Evolutionary conservation across 2,888 invertebrate genomes (phyloP).

Genomic region (Athalia circularis): DNA sequence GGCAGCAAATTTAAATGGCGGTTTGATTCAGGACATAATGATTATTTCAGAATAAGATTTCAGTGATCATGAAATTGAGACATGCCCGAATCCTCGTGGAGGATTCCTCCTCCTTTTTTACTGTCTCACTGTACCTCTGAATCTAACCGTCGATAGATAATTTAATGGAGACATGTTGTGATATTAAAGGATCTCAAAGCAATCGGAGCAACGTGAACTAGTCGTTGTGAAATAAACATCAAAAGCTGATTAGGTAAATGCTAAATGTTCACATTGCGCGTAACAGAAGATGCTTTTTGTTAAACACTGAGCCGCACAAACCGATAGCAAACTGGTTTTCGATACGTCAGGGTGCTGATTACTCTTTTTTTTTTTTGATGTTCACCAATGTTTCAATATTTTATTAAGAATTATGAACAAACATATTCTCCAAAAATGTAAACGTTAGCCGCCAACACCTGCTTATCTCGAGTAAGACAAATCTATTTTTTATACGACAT

Average conservation of each 20-base stretch:
- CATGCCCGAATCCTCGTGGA: conserved; percentile 2
- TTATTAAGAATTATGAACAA: not conserved
- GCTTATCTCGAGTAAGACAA: conserved; percentile 43
- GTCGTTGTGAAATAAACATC: conserved; percentile 31
- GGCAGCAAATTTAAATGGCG: conserved; percentile 13
- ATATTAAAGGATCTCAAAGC: conserved; percentile 68
- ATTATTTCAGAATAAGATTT: not conserved
- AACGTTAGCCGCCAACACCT: conserved; percentile 21
- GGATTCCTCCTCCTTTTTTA: not conserved
- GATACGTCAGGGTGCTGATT: not conserved
- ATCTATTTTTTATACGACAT: conserved; percentile 41
- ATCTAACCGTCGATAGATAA: conserved; percentile 33
- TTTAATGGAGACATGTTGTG: conserved; percentile 60
- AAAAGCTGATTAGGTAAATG: conserved; percentile 21
- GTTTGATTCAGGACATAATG: conserved; percentile 27
- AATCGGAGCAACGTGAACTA: conserved; percentile 59
- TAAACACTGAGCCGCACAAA: conserved; percentile 6
- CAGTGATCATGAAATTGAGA: conserved; percentile 5
- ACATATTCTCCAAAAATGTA: not conserved
- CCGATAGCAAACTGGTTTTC: not conserved
- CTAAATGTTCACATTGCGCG: not conserved
- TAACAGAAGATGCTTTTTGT: conserved; percentile 13
- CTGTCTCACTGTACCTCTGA: conserved; percentile 12
- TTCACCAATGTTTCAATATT: conserved; percentile 11
- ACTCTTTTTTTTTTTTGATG: not conserved